Evolutionary conservation across 2,113 vertebrate species (phyloP), one percentile per base, ranked within the genome.

Genomic region (Ciconia boyciana): DNA sequence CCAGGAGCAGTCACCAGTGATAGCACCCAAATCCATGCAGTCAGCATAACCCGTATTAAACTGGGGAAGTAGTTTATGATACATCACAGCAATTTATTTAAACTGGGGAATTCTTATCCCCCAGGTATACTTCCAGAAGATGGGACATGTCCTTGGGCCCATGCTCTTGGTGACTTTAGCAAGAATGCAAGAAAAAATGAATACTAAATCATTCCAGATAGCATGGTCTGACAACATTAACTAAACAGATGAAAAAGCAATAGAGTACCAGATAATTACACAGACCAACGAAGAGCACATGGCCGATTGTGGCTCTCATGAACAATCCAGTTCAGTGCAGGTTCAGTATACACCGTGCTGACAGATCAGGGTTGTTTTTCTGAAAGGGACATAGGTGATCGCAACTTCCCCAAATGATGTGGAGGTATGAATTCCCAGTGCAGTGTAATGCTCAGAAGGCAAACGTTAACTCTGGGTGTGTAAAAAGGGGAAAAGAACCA

Each of bases 221-320:
- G 29, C 7, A 15, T 36, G 8, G 58, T 57, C 18, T 88, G 46
- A 54, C 29, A 69, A 29, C 12, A 34, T 41, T 41, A 71, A 78
- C 70, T 10, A 78, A 85, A 78, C 8, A 87, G 24, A 7, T 36
- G 16, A 32, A 89, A 69, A 62, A 66, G 36, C 8, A 36, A 52
- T 52, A 52, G 55, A 39, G 16, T 26, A 75, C 2, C 51, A 75
- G 55, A 26, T 82, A 88, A 75, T 62, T 41, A 31, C 36, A 41
- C 13, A 52, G 28, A 52, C 2, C 46, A 54, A 43, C 3, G 2
- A 87, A 74, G 77, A 25, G 11, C 4, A 1, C 2, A 0, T 24
- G 54, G 36, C 20, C 3, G 6, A 39, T 11, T 55, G 43, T 25
- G 49, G 44, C 65, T 94, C 34, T 43, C 3, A 0, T 11, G 58